These are phyloP conservation scores for Phrynosoma blainvillii DNA, from an alignment of 2,113 vertebrate genomes.

Conservation along the genomic window DNA sequence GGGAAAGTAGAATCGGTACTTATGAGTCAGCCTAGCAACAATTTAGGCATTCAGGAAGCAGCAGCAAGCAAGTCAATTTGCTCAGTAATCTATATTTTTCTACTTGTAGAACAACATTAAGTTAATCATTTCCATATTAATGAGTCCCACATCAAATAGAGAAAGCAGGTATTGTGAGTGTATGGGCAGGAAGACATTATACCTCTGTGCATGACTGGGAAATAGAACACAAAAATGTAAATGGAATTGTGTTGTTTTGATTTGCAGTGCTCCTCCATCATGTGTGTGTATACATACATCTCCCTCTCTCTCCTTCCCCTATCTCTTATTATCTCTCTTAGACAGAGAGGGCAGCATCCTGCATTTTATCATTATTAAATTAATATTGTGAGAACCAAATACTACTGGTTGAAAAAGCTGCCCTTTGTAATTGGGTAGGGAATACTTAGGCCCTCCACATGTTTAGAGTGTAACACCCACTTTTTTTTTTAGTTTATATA, in stretches of 20 bases:
- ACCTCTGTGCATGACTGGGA: slow-evolving; percentile 21
- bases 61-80: slow-evolving; percentile 34
- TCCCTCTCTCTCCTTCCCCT: no score
- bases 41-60: slow-evolving; percentile 30
- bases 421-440: background rate
- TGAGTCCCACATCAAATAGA: slow-evolving; percentile 45
- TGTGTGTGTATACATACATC: no score
- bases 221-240: slow-evolving; percentile 18
- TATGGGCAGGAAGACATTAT: slow-evolving; percentile 33
- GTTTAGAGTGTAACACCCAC: background rate
- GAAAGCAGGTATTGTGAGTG: slow-evolving; percentile 46
- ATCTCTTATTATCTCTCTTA: no score
- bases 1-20: background rate
- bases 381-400: background rate
- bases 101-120: slow-evolving; percentile 42
- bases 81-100: slow-evolving; percentile 46
- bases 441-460: background rate
- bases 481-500: no score
- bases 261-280: background rate
- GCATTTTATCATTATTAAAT: no score
- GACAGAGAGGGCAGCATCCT: no score
- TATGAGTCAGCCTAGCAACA: slow-evolving; percentile 32
- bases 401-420: background rate
- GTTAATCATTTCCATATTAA: slow-evolving; percentile 49
- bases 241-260: slow-evolving; percentile 3